Conservation (phyloP, 2,888 invertebrate genomes). For the Lacanobia wlatinum region DNA sequence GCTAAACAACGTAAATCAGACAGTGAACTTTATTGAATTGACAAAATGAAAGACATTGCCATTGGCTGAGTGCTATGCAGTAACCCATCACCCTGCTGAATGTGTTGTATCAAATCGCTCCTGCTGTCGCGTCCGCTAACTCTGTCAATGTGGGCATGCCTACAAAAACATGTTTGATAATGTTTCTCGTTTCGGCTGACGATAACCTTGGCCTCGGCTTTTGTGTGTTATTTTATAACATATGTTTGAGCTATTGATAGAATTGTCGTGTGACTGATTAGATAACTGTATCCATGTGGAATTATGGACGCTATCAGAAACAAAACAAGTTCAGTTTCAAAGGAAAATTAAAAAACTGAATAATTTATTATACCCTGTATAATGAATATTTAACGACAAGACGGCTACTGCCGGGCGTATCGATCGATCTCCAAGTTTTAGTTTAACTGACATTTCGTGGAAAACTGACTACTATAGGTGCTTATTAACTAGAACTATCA, state of each 20-base stretch:
- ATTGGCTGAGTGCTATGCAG: background rate
- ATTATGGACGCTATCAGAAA: background rate
- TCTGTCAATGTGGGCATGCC: background rate
- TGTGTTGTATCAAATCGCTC: slow-evolving; percentile 13
- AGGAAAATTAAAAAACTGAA: slow-evolving; percentile 6
- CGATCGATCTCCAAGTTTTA: slow-evolving; percentile 7
- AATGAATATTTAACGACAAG: background rate
- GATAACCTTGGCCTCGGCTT: slow-evolving; percentile 39
- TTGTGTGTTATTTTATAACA: background rate
- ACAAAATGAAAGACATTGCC: background rate
- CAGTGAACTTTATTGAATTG: background rate
- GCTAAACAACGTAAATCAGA: background rate
- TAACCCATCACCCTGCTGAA: background rate
- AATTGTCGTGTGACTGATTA: background rate
- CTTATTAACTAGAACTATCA: background rate
- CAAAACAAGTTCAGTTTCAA: background rate
- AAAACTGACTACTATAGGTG: background rate
- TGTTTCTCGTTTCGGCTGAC: slow-evolving; percentile 25
- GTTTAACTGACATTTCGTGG: background rate
- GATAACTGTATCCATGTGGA: background rate
- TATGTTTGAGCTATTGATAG: slow-evolving; percentile 15
- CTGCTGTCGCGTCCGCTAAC: background rate
- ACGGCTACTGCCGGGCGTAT: background rate
- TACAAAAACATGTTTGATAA: slow-evolving; percentile 32
- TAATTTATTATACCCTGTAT: background rate